Base-by-base conservation (phyloP, 1,140 invertebrate genomes). In the Hyposmocoma kahamanoa region DNA sequence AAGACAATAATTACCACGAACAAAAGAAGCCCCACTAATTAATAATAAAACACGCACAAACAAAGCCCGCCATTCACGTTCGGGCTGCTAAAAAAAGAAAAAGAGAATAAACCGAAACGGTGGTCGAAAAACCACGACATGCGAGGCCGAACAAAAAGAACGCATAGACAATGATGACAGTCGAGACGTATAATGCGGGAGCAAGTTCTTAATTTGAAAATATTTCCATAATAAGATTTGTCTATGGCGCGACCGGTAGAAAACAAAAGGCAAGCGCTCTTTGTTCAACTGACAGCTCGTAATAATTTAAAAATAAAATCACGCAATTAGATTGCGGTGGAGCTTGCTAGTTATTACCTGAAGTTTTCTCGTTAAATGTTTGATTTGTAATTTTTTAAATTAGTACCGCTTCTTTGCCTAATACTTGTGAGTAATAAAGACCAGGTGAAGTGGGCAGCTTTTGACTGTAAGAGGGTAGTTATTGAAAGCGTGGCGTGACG, bases 171-270 rank as follows among this genome's bases (percentile, higher is more conserved):
- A 84, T 84, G 81, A 83, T 76, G 78, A 74, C 80, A 79, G 81
- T 71, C 70, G 77, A 81, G 80, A 82, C 73, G 75, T 75, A 82
- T 81, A 82, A 84, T 84, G 81, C 81, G 78, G 78, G 81, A 84
- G 77, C 72, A 74, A 63, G 73, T 73, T 82, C 77, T 84, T 81
- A 81, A 84, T 82, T 84, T 82, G 77, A 84, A 84, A 84, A 84
- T 84, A 82, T 84, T 82, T 84, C 78, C 81, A 84, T 84, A 82
- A 84, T 84, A 84, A 82, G 81, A 82, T 84, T 82, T 82, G 81
- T 82, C 81, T 82, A 84, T 82, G 71, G 75, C 73, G 67, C 73
- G 70, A 69, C 69, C 43, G 59, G 51, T n/a, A n/a, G n/a, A n/a
- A 71, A 71, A 84, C 78, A 84, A 84, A 84, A 84, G 80, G 69